Percentiles rank a stretch among this genome's conserved stretches.
These are phyloP conservation scores for Pseudeuparius sepicola DNA, from an alignment of 2,888 invertebrate species.

Conservation along the genomic window DNA sequence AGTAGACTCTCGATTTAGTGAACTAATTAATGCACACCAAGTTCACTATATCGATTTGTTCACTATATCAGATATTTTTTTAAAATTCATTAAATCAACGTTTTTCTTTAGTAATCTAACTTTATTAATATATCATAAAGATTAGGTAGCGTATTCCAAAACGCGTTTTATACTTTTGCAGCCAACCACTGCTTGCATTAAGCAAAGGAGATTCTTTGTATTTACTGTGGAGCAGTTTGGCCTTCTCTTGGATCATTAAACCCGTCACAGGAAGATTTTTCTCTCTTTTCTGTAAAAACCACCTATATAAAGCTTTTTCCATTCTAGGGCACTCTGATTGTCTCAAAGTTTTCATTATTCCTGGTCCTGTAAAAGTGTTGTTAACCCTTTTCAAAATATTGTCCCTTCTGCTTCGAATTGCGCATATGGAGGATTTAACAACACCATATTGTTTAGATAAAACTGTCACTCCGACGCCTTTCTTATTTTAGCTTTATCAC, in stretches of 20 bases:
- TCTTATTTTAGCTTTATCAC: background rate
- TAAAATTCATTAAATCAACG: too few species aligned
- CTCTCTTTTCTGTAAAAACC: constrained; percentile 9
- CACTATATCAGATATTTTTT: too few species aligned
- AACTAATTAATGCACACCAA: too few species aligned
- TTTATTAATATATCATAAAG: too few species aligned
- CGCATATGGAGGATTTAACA: constrained; percentile 1
- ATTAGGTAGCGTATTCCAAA: too few species aligned
- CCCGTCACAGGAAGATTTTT: constrained; percentile 7
- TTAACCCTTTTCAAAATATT: constrained; percentile 14
- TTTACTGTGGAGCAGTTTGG: constrained; percentile 5
- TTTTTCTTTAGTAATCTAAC: too few species aligned
- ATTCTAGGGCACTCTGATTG: constrained; percentile 2
- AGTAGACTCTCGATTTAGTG: too few species aligned
- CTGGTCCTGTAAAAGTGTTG: constrained; percentile 10
- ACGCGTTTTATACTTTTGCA: constrained; percentile 3
- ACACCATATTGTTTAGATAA: constrained; percentile 4
- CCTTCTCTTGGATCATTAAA: constrained; percentile 7
- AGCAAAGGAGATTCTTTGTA: constrained; percentile 3
- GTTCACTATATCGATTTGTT: too few species aligned
- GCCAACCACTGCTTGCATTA: constrained; percentile 2
- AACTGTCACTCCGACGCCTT: background rate
- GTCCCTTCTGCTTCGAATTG: too few species aligned
- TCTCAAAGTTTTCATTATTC: constrained; percentile 5
- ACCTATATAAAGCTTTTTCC: constrained; percentile 6